phyloP scores from a whole-genome alignment of 2,797 vertebrate species.

The Sparus aurata region DNA sequence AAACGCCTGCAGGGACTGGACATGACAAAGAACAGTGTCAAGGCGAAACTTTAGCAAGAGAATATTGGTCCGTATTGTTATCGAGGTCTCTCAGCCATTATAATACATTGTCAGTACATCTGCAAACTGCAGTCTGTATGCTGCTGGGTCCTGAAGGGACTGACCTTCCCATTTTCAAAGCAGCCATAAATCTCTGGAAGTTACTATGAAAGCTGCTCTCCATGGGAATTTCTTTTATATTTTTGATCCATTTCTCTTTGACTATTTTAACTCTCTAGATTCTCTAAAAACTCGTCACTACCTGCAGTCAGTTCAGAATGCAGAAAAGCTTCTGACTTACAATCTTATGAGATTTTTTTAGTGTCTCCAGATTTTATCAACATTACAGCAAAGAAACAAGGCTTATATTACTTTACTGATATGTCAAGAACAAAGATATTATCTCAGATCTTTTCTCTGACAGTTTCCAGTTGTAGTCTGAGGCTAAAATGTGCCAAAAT shows the following conservation, averaged over 20 bases:
- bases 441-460: neutral
- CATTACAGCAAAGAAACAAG: neutral
- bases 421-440: conserved; percentile 3
- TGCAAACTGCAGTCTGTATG: conserved; percentile 6
- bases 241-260: conserved; percentile 1
- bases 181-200: conserved; percentile 22
- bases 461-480: neutral
- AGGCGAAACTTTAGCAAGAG: neutral
- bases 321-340: neutral
- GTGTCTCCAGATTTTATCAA: neutral
- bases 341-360: neutral
- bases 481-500: conserved; percentile 1
- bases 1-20: neutral
- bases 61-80: neutral
- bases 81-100: neutral
- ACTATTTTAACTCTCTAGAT: neutral
- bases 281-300: neutral
- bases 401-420: neutral
- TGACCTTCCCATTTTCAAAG: conserved; percentile 31
- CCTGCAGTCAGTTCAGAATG: neutral
- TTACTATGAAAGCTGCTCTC: neutral
- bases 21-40: neutral
- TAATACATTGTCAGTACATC: neutral
- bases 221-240: no score
- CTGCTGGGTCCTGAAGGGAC: neutral